Evolutionary conservation across 1,140 invertebrate genomes (phyloP), one percentile per base, ranked within the genome.

Genomic region (Euborellia annulipes): DNA sequence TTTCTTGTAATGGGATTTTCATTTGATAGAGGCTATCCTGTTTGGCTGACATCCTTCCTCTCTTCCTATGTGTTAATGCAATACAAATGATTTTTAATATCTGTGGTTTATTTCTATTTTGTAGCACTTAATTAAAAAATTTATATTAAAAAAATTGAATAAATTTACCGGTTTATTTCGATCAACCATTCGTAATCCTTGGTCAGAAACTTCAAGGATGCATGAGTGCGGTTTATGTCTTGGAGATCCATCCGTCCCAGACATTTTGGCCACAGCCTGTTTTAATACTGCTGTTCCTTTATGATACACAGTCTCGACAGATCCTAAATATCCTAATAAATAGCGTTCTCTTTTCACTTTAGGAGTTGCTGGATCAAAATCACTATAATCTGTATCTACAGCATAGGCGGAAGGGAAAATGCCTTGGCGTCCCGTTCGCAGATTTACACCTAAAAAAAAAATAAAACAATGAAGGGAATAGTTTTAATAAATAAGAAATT

Each of bases 371-470:
- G 88, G 84, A 67, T 93, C 88, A 57, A 91, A 91, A 53, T 92
- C 87, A 57, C 84, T 87, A 63, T 95, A 93, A 53, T 95, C 89
- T 62, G 95, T 79, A 58, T 97, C 92, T 2, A 92, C 91, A 4
- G 90, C 90, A 60, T 96, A 95, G 13, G 93, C 91, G 39, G 88
- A 88, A 1, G 93, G 94, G 61, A 97, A 97, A 41, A 96, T 92
- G 9, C 94, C 94, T 66, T 87, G 82, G 45, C 85, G 72, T 18
- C 88, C 87, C 1, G 90, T 91, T 51, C 91, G 70, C 39, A 97
- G 63, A 68, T 97, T 98, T 1, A 95, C 86, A 34, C 88, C 87
- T 90, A 55, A 45, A 64, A 58, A n/a, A 46, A 50, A 45, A 46
- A 36, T 38, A n/a, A n/a, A n/a, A n/a, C n/a, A n/a, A n/a, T n/a